Evolutionary conservation across 1,140 invertebrate genomes (phyloP), one percentile per base, ranked within the genome.

Genomic region (Cecropterus lyciades): DNA sequence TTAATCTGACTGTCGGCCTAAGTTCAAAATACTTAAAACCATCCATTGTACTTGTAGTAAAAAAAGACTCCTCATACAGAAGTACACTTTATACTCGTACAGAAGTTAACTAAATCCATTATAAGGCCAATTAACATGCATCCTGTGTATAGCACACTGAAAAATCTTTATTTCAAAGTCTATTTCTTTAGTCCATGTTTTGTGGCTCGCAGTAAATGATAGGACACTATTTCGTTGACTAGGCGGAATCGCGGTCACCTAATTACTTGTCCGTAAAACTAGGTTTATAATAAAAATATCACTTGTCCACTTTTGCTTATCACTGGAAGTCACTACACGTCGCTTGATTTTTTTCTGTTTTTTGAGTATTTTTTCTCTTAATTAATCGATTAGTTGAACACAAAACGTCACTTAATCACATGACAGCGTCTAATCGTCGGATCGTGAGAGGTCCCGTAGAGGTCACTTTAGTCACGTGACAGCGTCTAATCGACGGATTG

Each of bases 231-330:
- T 79, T 83, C 79, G 82, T 82, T 85, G 87, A 88, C 87, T 90
- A 90, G 87, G 87, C 87, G 87, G 87, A 84, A 77, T 80, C 79
- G 80, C 81, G 79, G 80, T 70, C 46, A 14, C 65, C 64, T 75
- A 66, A 75, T 52, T 27, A 72, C 67, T 66, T 65, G 42, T 64
- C 53, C 40, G 43, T 68, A 73, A 46, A 69, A 73, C 75, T 77
- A 70, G 77, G 70, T 79, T 59, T 74, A 77, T 14, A 56, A 72
- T 66, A 75, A 76, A 81, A 87, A 88, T 88, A 90, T 90, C 87
- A 90, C 87, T 87, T 83, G 77, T 75, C 70, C 78, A 81, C 75
- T 60, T 52, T 51, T 68, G 20, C 20, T 20, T 57, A 73, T 87
- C 85, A 90, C 85, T 90, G 87, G 84, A 86, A 81, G 73, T 85